Base-by-base conservation (phyloP, 2,888 invertebrate genomes). In the Alviniconcha strummeri region DNA sequence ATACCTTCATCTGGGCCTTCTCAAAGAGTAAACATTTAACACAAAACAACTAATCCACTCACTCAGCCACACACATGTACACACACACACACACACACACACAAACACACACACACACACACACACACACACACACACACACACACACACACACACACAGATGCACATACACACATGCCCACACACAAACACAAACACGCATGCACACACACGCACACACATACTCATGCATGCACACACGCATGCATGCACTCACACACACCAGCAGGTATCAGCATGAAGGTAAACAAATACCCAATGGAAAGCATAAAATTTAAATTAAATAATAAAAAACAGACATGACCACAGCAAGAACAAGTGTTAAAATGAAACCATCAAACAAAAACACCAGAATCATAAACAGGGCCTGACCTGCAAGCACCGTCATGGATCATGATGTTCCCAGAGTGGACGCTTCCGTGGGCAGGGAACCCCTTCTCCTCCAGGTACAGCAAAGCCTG, bases 361-460 rank as follows among this genome's bases (percentile, higher is more conserved):
- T 36, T 36, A 36, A 36, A 36, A 36, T 36, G 36, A 36, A 36
- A 36, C 36, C 36, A 36, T 36, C 36, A 36, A 36, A 36, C 36
- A 36, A 36, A 36, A 7, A 60, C 54, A 36, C 76, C 15, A 69
- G 13, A 79, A 13, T 71, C 11, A n/a, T 19, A 36, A 36, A 78
- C 36, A 57, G 11, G 9, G 71, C 54, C 83, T 52, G 52, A 96
- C 96, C 98, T 95, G 80, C 98, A 98, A 0, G 97, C 97, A 52
- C 98, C 97, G 93, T 98, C 97, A 92, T 98, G 98, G 74, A 98
- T 95, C 88, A 98, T 96, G 56, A 98, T 96, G 94, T 98, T 98
- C 71, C 98, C 98, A 82, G 97, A 96, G 94, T 98, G 98, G 88
- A 98, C 94, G 94, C 98, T 97, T 75, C 96, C 96, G 91, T 97